These are phyloP conservation scores for Phoronis australis DNA, from an alignment of 2,888 invertebrate genomes.

Conservation along the genomic window DNA sequence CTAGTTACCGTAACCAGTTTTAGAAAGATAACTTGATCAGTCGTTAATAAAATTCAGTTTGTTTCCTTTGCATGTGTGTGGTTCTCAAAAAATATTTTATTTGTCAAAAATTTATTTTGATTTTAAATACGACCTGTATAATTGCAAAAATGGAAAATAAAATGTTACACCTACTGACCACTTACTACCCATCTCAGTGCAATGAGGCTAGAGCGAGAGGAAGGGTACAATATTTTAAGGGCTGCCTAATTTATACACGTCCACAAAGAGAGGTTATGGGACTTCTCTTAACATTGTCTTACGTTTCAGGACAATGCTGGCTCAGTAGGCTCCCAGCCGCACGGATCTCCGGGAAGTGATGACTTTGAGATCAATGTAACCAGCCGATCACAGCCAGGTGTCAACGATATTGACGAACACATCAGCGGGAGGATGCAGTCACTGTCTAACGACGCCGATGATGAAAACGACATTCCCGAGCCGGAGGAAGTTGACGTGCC, in stretches of 20 bases:
- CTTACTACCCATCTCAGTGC: too few species aligned
- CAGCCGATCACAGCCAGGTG: slow-evolving; percentile 24
- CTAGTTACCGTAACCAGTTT: too few species aligned
- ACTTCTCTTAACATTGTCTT: neutral
- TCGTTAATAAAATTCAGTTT: too few species aligned
- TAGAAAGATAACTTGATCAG: too few species aligned
- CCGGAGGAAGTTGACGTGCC: slow-evolving; percentile 38
- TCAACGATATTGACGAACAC: slow-evolving; percentile 22
- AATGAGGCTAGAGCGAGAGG: too few species aligned
- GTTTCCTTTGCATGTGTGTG: too few species aligned
- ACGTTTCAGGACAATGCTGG: slow-evolving; percentile 33
- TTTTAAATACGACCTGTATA: too few species aligned
- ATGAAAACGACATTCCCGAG: slow-evolving; percentile 40
- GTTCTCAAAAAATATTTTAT: too few species aligned
- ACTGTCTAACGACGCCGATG: slow-evolving; percentile 18
- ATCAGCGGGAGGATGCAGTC: slow-evolving; percentile 10
- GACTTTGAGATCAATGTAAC: slow-evolving; percentile 37
- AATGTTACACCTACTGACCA: too few species aligned
- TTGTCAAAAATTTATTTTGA: too few species aligned
- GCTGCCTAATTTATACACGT: neutral
- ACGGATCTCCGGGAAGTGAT: slow-evolving; percentile 39
- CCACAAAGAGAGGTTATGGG: neutral
- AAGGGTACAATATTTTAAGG: neutral
- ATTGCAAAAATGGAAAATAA: too few species aligned
- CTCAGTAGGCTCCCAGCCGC: slow-evolving; percentile 21